Evolutionary conservation across 2,888 invertebrate species (phyloP), one percentile per base, ranked within the genome.

Genomic region (Cylloceria caligata): DNA sequence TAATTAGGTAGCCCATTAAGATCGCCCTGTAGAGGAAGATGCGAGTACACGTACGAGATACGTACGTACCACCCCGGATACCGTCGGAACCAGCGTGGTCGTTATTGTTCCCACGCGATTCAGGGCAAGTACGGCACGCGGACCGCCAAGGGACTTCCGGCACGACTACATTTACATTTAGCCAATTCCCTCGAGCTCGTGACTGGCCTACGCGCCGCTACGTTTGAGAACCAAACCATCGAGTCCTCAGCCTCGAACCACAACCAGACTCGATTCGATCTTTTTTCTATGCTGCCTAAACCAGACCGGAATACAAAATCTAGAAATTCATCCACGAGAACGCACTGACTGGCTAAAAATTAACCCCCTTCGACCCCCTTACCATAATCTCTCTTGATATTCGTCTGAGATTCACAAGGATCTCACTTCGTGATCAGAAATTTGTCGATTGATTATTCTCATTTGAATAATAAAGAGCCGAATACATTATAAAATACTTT

Each of bases 151-250:
- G 80, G 64, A 76, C 77, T 81, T 73, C 34, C 68, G 55, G 64
- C 68, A 62, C 68, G 80, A 34, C 55, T 73, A 64, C 73, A 85
- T 85, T 85, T 85, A 83, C 84, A 85, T 84, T 85, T 84, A 47
- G 49, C 80, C 81, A 84, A 84, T 83, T 84, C 80, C 74, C 78
- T 19, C 47, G 55, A n/a, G 68, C 78, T 85, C 83, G 85, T 84
- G 84, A 84, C 81, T 81, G 52, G 84, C 81, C 77, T 85, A 83
- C 85, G 62, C 52, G 13, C 49, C 36, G 52, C 65, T 39, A 57
- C 71, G 65, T 67, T 76, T 62, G 47, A 67, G 68, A 73, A 77
- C 24, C 67, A 62, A 72, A 72, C 55, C 30, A 60, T 30, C 71
- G 55, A 39, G 30, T 45, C 36, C 75, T 65, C 67, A 65, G 19